These are phyloP conservation scores for Microcebus murinus DNA, from an alignment of 2,113 vertebrate species.

Conservation along the genomic window DNA sequence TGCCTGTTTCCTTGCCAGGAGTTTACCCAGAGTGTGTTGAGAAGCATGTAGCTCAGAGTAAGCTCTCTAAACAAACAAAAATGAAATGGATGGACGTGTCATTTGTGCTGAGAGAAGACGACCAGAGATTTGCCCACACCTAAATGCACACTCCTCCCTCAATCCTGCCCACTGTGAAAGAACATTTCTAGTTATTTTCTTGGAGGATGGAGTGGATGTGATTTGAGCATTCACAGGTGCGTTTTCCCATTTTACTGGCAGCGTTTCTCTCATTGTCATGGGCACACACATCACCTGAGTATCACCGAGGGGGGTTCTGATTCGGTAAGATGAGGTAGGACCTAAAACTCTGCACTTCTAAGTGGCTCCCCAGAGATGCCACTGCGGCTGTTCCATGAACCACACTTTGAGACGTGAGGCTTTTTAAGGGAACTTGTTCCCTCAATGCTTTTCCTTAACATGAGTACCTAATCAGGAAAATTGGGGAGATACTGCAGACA, in stretches of 20 bases:
- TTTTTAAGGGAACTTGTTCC: not conserved
- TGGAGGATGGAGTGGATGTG: not conserved
- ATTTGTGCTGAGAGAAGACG: too few species aligned
- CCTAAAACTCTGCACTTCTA: not conserved
- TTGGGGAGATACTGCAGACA: not conserved
- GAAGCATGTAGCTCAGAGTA: not conserved
- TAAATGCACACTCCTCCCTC: not conserved
- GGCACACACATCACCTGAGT: too few species aligned
- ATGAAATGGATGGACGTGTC: too few species aligned
- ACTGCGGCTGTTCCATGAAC: not conserved
- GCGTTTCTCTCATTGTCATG: not conserved
- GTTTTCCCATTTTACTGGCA: too few species aligned
- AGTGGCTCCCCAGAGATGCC: not conserved
- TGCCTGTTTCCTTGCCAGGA: not conserved
- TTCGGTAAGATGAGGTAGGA: accelerated
- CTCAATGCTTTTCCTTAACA: not conserved
- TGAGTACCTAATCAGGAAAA: not conserved
- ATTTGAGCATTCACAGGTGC: too few species aligned
- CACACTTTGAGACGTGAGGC: too few species aligned
- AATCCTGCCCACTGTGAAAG: too few species aligned
- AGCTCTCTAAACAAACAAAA: not conserved
- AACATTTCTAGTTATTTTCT: not conserved
- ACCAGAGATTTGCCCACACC: too few species aligned
- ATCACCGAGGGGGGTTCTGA: not conserved
- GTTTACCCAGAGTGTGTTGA: not conserved